These are phyloP conservation scores for Takifugu flavidus DNA, from an alignment of 2,113 vertebrate genomes.

Conservation along the genomic window DNA sequence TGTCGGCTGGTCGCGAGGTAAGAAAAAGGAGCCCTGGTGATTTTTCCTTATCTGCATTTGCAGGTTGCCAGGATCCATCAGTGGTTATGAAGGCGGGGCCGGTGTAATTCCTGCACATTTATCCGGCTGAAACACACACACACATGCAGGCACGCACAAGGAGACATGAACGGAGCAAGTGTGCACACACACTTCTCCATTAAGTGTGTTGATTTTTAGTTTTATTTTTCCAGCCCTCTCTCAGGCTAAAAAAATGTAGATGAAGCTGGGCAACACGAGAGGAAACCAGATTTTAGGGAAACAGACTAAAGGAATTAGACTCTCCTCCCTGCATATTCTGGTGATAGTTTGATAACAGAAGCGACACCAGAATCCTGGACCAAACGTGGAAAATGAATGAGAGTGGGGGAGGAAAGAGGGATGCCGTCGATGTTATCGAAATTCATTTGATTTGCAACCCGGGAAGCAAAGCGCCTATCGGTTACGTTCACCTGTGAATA, in stretches of 20 bases:
- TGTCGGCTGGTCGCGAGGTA: constrained; percentile 79
- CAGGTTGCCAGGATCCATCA: constrained; percentile 94
- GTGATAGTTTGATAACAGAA: constrained; percentile 95
- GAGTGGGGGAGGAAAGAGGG: constrained; percentile 65
- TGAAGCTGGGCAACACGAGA: constrained; percentile 80
- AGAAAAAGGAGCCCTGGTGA: constrained; percentile 65
- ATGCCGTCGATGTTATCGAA: constrained; percentile 88
- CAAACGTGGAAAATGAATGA: constrained; percentile 65
- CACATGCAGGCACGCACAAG: constrained; percentile 40
- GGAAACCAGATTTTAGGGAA: constrained; percentile 90
- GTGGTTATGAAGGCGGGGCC: constrained; percentile 74
- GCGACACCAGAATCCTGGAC: constrained; percentile 73
- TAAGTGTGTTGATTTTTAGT: constrained; percentile 39
- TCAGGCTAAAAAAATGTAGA: constrained; percentile 94
- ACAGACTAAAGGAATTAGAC: constrained; percentile 92
- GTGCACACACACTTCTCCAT: constrained; percentile 50
- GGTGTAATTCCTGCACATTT: constrained; percentile 77
- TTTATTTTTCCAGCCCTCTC: constrained; percentile 79
- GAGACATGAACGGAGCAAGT: constrained; percentile 54
- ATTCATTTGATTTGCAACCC: constrained; percentile 84
- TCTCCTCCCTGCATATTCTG: constrained; percentile 84
- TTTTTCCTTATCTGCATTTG: constrained; percentile 92
- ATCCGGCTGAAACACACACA: constrained; percentile 64
- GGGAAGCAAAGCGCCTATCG: constrained; percentile 87
- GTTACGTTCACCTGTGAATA: constrained; percentile 98